Base-by-base conservation (phyloP, 2,888 invertebrate genomes). In the Ganaspis brasiliensis region DNA sequence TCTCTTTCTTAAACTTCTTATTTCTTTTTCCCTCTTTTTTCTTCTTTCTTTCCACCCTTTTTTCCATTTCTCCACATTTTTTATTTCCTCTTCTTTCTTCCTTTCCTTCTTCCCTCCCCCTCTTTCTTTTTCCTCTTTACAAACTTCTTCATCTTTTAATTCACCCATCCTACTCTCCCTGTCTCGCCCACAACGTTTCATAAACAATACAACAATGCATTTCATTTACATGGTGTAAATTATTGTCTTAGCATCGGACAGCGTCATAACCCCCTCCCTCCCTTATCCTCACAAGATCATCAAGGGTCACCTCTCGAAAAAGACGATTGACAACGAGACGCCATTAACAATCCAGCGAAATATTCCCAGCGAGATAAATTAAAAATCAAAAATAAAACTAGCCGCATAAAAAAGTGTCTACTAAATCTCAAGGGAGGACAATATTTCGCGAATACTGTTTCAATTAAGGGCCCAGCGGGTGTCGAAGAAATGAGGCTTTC, bases 401-500 rank as follows among this genome's bases (percentile, higher is more conserved):
- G 19, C 16, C 12, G 21, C 12, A 19, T 5, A 10, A 45, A 67
- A 45, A 21, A 67, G 21, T 40, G 63, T 6, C n/a, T 40, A 24
- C 9, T 67, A 67, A 67, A 67, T 67, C 45, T 67, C 45, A 1
- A 45, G n/a, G 21, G 26, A 24, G 45, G 45, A 45, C 45, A 45
- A 45, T 67, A 67, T 67, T 67, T 67, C 45, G 67, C 45, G 67
- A 79, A 80, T 86, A 67, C 67, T 67, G 67, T 67, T 67, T 67
- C 67, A 87, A 87, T 88, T 88, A 88, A 87, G 87, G 85, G 86
- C 86, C 84, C 86, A 86, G 84, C 85, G 79, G 84, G 85, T 79
- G 81, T 75, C 75, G 57, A 75, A 76, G 77, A 76, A 83, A 79
- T 82, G 79, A 74, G 77, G 75, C 78, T 77, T 56, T 72, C 55